Evolutionary conservation across 2,113 vertebrate species (phyloP), one percentile per base, ranked within the genome.

Genomic region (Clarias magur): DNA sequence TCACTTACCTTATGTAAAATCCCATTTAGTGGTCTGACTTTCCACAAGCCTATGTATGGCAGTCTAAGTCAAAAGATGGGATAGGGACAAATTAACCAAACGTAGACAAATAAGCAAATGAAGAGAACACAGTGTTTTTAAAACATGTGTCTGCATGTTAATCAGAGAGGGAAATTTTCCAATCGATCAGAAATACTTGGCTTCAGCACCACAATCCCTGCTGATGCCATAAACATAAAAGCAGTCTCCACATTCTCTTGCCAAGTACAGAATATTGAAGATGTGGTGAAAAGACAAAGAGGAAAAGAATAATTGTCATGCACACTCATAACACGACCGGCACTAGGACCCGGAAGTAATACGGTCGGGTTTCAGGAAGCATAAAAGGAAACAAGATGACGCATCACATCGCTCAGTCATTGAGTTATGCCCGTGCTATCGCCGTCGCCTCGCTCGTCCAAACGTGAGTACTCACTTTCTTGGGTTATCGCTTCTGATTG

Each of bases 41-140:
- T 73, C 23, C 56, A 17, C 62, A 80, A 57, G 38, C 25, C 48
- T 25, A 80, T 16, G n/a, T 16, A 70, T 21, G 53, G 27, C 54
- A 72, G 15, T 21, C 67, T 42, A 21, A 73, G 16, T 72, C 21
- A 12, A 42, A 8, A 8, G 48, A 76, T n/a, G 34, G 54, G 42
- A 42, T 54, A 60, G 7, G 80, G 83, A 83, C 23, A 25, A 62
- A 60, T 65, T 59, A 11, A 59, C 8, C 67, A 73, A 57, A 38
- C n/a, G 10, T 68, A 85, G 76, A 23, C 79, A 80, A 83, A 84
- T 63, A 87, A 89, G 56, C 76, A 88, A 83, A 76, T 38, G 57
- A 57, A 56, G 9, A 38, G 48, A 12, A 80, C 76, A 79, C 54
- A 53, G 38, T 68, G 78, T 54, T 75, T 65, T 59, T 34, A 67